A percentile compares a stretch with the other conserved stretches of the same genome.
These are phyloP conservation scores for Peromyscus eremicus DNA, from an alignment of 2,797 vertebrate species.

Conservation along the genomic window DNA sequence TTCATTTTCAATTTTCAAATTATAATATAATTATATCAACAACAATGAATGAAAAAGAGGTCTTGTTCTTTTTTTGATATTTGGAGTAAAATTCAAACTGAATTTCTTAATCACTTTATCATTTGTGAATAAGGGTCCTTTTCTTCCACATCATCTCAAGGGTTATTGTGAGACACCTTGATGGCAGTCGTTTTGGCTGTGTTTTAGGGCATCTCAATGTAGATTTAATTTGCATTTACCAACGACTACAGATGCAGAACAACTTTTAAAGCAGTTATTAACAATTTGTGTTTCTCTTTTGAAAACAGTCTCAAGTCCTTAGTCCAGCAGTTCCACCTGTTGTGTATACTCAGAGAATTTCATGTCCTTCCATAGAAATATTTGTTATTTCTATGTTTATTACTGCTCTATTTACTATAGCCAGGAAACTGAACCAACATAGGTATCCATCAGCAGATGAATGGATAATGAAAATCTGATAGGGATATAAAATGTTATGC, in stretches of 20 bases:
- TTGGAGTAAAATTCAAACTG: not conserved
- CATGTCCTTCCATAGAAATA: not conserved
- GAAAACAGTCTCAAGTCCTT: not conserved
- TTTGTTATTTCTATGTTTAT: not conserved
- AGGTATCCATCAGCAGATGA: no score
- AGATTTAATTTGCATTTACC: not conserved
- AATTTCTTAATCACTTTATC: not conserved
- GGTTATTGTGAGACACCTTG: not conserved
- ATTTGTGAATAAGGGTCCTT: not conserved
- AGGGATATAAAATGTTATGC: not conserved
- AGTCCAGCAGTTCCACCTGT: not conserved
- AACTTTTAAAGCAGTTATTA: not conserved
- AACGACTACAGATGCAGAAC: not conserved
- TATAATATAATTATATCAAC: not conserved
- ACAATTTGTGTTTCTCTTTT: not conserved
- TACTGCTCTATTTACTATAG: not conserved
- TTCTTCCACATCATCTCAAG: not conserved
- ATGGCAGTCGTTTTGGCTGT: not conserved
- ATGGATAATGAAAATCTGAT: not conserved
- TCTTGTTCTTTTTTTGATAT: not conserved
- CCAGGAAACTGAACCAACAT: not conserved
- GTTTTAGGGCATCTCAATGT: not conserved
- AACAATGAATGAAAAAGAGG: not conserved
- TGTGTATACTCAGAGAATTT: not conserved
- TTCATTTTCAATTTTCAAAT: not conserved